A percentile compares a stretch with the other conserved stretches of the same genome.
Conservation (phyloP, 2,888 invertebrate species). For the Pterobdella sp. region DNA sequence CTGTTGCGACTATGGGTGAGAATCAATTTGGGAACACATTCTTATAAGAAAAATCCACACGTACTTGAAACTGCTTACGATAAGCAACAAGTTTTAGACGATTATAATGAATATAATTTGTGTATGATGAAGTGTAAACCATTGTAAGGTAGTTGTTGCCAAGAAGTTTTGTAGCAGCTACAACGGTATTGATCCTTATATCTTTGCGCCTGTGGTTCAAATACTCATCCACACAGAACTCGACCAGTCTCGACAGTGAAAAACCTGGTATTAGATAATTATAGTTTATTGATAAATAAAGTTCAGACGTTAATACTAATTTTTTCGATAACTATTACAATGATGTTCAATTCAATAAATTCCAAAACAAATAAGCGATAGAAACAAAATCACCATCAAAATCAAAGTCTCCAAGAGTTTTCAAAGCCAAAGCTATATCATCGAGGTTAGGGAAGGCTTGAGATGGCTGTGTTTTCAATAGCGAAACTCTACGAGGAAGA, state of each 20-base stretch:
- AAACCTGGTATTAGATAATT: constrained; percentile 57
- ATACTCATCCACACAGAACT: constrained; percentile 83
- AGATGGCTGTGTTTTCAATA: constrained; percentile 33
- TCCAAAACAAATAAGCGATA: not conserved
- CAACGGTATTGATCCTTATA: constrained; percentile 84
- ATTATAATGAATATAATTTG: constrained; percentile 15
- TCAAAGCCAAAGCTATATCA: constrained; percentile 79
- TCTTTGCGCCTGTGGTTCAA: constrained; percentile 82
- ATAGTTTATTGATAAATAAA: not conserved
- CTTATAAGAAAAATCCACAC: not conserved
- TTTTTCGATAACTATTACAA: not conserved
- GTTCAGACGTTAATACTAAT: not conserved
- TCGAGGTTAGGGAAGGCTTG: constrained; percentile 60
- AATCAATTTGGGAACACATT: no score
- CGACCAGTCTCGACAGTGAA: constrained; percentile 80
- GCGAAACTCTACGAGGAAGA: not conserved
- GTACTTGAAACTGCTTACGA: not conserved
- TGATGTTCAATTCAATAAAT: not conserved
- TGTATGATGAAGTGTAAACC: constrained; percentile 58
- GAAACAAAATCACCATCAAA: constrained; percentile 62
- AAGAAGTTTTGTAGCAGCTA: constrained; percentile 61
- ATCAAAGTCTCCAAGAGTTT: constrained; percentile 78
- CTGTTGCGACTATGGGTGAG: not conserved
- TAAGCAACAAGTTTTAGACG: no score
- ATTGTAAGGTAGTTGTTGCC: not conserved